Evolutionary conservation across 2,888 invertebrate genomes (phyloP), one percentile per base, ranked within the genome.

Genomic region (Neelides folsomi): DNA sequence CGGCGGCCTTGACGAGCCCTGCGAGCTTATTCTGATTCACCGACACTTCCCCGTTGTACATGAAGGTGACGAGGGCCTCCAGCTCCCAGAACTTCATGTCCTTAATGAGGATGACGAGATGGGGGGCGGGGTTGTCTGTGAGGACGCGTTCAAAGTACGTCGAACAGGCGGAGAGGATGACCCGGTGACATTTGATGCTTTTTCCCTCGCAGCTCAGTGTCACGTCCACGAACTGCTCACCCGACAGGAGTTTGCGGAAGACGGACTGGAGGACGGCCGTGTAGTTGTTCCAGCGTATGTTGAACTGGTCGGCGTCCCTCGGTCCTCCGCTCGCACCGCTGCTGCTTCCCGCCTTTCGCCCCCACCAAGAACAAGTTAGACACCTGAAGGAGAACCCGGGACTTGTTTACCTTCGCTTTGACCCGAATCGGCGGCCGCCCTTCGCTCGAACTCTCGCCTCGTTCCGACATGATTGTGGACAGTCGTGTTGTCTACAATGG

Each of bases 1-100:
- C 86, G 0, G 88, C 88, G 0, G 86, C 85, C 66, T 82, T 82
- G 9, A 88, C 72, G n/a, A 88, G 70, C 61, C 83, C 82, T 35
- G 85, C 82, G 47, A 88, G 71, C 55, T 86, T 85, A 51, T 86
- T 85, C 66, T 87, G 86, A 2, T 85, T 83, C 0, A 87, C 86
- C 67, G 86, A 86, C 35, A 87, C 87, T 69, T 88, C 87, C 0
- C 87, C 88, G 67, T 85, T 85, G 70, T 88, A 88, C 87, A 88
- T 88, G 68, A 87, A 88, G 71, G 86, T 86, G 36, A 88, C 86
- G 42, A 88, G 72, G 0, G 86, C 86, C 66, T 87, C 85, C 71
- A 88, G 82, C 66, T 87, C 86, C 73, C 83, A 83, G 68, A 86
- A 80, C 56, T 73, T 81, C 75, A 87, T 83, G 66, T 87, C 87